phyloP scores from a whole-genome alignment of 2,113 vertebrate species.

The Chunga burmeisteri region DNA sequence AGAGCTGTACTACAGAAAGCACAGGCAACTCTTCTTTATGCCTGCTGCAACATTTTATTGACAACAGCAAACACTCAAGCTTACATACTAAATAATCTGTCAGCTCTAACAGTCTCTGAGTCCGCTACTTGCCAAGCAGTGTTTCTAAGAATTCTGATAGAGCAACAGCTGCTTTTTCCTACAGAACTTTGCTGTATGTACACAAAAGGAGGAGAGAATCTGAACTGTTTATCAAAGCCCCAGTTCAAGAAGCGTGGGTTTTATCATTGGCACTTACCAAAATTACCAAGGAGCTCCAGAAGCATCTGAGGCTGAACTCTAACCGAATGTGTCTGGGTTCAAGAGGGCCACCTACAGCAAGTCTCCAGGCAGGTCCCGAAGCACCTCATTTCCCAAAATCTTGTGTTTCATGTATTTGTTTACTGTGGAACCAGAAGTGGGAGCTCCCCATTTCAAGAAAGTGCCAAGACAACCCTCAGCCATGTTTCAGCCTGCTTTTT shows the following conservation, averaged over 20 bases:
- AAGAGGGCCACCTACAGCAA: not conserved
- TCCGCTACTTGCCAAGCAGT: not conserved
- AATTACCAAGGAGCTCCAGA: not conserved
- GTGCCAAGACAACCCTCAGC: not conserved
- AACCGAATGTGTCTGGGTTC: not conserved
- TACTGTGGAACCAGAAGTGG: not conserved
- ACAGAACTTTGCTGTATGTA: not conserved
- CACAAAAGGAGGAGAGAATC: not conserved
- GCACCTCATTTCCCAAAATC: not conserved
- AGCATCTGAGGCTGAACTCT: not conserved
- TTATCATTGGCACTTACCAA: not conserved
- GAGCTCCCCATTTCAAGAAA: not conserved
- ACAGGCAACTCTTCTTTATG: not conserved
- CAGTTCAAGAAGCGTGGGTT: not conserved
- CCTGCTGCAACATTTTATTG: not conserved
- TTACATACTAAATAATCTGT: not conserved
- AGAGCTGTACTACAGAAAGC: not conserved
- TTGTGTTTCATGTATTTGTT: not conserved
- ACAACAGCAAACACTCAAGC: not conserved
- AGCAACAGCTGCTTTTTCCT: not conserved
- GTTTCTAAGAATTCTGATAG: not conserved
- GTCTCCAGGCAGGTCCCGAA: not conserved
- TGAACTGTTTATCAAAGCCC: not conserved
- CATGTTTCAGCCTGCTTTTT: not conserved
- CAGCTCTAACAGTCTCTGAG: not conserved